Evolutionary conservation across 2,113 vertebrate species (phyloP).

Genomic region (Myrmecobius fasciatus): DNA sequence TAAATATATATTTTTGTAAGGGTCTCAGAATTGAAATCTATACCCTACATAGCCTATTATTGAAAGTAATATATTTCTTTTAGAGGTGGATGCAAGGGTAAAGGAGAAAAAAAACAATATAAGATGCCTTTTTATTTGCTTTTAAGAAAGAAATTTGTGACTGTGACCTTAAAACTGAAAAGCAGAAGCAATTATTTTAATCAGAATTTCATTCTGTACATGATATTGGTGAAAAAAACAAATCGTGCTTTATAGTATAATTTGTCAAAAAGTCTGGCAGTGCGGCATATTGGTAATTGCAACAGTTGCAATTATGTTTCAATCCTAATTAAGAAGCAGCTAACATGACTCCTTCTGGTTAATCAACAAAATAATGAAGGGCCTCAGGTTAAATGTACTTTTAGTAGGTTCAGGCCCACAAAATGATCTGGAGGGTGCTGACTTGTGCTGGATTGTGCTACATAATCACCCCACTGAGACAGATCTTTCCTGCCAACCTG

Average conservation of each 20-base stretch:
- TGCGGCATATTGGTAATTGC: conserved; percentile 50
- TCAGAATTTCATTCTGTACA: conserved; percentile 46
- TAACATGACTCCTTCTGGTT: conserved; percentile 48
- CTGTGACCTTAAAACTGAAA: conserved; percentile 40
- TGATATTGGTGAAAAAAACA: conserved; percentile 56
- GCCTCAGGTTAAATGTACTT: conserved; percentile 3
- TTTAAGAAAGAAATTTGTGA: conserved; percentile 22
- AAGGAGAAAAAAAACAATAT: conserved; percentile 38
- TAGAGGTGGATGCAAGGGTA: background rate
- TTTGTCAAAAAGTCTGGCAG: conserved; percentile 67
- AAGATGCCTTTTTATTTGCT: conserved; percentile 6
- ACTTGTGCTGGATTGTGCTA: background rate
- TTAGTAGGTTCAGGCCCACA: conserved; percentile 22
- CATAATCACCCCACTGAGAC: background rate
- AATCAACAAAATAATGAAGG: conserved; percentile 35
- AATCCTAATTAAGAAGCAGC: conserved; percentile 63
- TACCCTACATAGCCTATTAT: conserved; percentile 9
- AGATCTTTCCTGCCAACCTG: background rate
- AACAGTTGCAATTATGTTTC: conserved; percentile 47
- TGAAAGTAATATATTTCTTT: conserved; percentile 49
- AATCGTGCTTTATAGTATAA: conserved; percentile 49
- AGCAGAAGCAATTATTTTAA: conserved; percentile 62
- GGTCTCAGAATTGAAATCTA: conserved; percentile 53
- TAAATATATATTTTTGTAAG: conserved; percentile 68
- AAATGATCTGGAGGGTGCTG: background rate